A percentile compares a stretch with the other conserved stretches of the same genome.
phyloP scores from a whole-genome alignment of 2,113 vertebrate species.

The Engraulis encrasicolus region DNA sequence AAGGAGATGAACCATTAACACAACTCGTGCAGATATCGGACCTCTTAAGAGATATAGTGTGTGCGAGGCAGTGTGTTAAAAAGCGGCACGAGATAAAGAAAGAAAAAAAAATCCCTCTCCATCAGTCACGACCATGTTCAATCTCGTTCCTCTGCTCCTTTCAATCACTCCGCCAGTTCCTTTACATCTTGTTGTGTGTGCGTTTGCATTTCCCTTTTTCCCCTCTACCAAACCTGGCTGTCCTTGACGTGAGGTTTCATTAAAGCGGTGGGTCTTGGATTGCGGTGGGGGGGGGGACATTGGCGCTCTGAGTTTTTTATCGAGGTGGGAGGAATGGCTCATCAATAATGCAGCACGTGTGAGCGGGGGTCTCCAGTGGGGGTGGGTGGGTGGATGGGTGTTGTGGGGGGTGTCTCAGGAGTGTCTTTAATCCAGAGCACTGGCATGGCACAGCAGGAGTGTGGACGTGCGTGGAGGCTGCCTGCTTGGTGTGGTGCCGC shows the following conservation, averaged over 20 bases:
- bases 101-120: too few species aligned
- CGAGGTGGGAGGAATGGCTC: slow-evolving; percentile 46
- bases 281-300: neutral
- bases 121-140: too few species aligned
- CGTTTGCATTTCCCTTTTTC: neutral
- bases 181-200: neutral
- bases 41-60: neutral
- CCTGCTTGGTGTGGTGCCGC: neutral
- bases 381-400: too few species aligned
- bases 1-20: slow-evolving; percentile 41
- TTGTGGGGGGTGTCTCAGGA: slow-evolving; percentile 46
- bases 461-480: neutral
- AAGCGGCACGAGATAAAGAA: neutral
- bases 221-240: slow-evolving; percentile 40
- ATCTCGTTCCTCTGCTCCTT: neutral
- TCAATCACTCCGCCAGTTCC: neutral
- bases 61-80: neutral
- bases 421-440: slow-evolving; percentile 39
- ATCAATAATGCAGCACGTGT: slow-evolving; percentile 58
- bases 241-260: slow-evolving; percentile 45
- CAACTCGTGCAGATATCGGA: neutral
- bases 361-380: slow-evolving; percentile 24
- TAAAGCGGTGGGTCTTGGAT: too few species aligned
- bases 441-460: slow-evolving; percentile 21
- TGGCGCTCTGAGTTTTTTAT: slow-evolving; percentile 41